Evolutionary conservation across 2,888 invertebrate species (phyloP), one percentile per base, ranked within the genome.

Genomic region (Zygaena filipendulae): DNA sequence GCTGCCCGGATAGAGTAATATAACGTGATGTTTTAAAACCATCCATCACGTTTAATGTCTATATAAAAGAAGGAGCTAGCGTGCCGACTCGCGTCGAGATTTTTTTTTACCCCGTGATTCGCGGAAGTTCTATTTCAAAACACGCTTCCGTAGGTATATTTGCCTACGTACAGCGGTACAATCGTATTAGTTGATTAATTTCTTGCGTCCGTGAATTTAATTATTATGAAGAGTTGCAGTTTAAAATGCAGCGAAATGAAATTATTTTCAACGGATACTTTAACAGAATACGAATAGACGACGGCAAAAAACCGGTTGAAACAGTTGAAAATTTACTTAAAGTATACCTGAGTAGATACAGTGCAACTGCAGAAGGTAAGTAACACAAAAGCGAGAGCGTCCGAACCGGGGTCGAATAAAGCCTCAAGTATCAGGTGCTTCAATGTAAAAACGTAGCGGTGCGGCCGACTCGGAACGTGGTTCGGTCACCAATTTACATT

Each of bases 11-110:
- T 72, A 66, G 63, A 74, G 71, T 74, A 74, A 72, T 72, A 75
- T 70, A 68, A 74, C 72, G 61, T 67, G 64, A 74, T 75, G 74
- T 72, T 79, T 77, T 75, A 77, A 79, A 77, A 71, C 70, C 72
- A 77, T 77, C 75, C 72, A 75, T 77, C 77, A 75, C 61, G 60
- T 68, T 70, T 72, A 70, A 75, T 74, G 69, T 70, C 67, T 69
- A 74, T 72, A 72, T 66, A 67, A 71, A 72, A 68, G 71, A 64
- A 71, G 48, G 59, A 63, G 61, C 56, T 56, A 56, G 59, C 61
- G 49, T 56, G 58, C 59, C 52, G 51, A 59, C 59, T 66, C 55
- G 50, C 54, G 55, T 49, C 49, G 44, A 44, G 47, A 44, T 54
- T 47, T 57, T 60, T 45, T 60, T 58, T n/a, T n/a, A n/a, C n/a